phyloP scores from a whole-genome alignment of 1,140 invertebrate species.

The Drosophila arizonae region DNA sequence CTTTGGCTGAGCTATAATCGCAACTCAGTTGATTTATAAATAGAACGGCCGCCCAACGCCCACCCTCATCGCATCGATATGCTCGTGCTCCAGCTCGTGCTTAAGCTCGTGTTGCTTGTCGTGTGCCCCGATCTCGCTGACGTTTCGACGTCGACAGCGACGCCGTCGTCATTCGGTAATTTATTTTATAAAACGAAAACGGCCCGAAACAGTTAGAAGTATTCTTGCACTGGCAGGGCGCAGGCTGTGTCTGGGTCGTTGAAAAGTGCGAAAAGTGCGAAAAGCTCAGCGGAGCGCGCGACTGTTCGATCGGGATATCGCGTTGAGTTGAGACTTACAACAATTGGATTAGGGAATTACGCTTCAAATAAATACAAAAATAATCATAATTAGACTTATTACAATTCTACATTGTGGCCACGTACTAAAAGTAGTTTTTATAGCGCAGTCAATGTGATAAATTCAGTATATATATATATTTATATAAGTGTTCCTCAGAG shows the following conservation, averaged over 20 bases:
- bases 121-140: background rate
- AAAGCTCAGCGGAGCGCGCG: conserved; percentile 18
- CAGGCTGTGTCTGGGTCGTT: conserved; percentile 66
- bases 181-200: conserved; percentile 71
- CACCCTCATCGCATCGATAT: background rate
- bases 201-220: conserved; percentile 71
- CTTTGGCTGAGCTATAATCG: conserved; percentile 39
- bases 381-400: background rate
- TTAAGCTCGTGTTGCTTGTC: background rate
- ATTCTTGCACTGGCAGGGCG: conserved; percentile 73
- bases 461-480: no score
- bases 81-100: conserved; percentile 11
- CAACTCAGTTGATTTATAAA: conserved; percentile 53
- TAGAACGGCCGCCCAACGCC: conserved; percentile 38
- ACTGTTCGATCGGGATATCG: background rate
- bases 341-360: background rate
- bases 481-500: no score
- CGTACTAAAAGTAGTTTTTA: no score
- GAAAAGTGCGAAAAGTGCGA: conserved; percentile 27
- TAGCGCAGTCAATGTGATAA: no score
- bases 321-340: background rate
- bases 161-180: conserved; percentile 23
- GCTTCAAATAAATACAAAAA: background rate
- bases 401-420: no score
- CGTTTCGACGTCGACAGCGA: conserved; percentile 13